Percentiles rank a stretch among this genome's conserved stretches.
phyloP scores from a whole-genome alignment of 2,113 vertebrate genomes.

The Meles meles region DNA sequence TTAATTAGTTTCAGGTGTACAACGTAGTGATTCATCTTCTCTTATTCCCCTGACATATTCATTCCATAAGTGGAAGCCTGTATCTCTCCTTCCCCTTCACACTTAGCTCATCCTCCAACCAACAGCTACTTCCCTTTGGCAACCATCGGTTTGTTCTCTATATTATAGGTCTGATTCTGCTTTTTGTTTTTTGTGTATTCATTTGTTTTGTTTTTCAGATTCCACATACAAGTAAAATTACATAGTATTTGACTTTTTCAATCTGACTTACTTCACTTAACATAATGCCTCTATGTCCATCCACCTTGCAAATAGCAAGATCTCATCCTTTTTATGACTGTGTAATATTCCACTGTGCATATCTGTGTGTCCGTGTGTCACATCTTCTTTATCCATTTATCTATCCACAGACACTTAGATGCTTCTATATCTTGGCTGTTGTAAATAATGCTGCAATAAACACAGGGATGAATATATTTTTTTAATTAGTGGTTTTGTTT shows the following conservation, averaged over 20 bases:
- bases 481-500: background rate
- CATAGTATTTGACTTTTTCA: background rate
- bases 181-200: background rate
- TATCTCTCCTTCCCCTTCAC: background rate
- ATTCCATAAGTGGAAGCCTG: background rate
- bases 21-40: background rate
- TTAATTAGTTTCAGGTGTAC: background rate
- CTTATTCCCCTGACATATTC: background rate
- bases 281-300: background rate
- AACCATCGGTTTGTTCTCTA: background rate
- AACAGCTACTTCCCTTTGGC: background rate
- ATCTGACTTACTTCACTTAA: background rate
- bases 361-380: background rate
- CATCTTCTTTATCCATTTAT: background rate
- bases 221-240: background rate
- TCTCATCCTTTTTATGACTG: background rate
- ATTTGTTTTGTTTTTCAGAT: background rate
- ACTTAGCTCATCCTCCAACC: background rate
- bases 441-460: background rate
- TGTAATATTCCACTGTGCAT: background rate
- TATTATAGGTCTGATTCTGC: background rate
- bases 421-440: background rate
- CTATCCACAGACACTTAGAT: background rate
- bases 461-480: background rate
- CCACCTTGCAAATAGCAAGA: background rate